phyloP scores from a whole-genome alignment of 2,113 vertebrate genomes.

The Ondatra zibethicus region DNA sequence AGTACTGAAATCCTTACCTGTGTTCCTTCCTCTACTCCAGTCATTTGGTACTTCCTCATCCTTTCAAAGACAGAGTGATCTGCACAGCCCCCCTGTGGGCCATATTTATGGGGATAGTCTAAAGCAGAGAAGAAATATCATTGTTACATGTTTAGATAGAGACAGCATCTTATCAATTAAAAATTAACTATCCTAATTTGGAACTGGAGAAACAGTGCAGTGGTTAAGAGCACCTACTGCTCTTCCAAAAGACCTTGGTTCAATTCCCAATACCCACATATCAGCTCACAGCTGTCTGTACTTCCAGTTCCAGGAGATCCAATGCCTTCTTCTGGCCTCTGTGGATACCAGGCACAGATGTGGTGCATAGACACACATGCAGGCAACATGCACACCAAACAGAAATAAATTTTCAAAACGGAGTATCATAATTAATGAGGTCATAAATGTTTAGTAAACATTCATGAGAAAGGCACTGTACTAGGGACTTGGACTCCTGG shows the following conservation, averaged over 20 bases:
- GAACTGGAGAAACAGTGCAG: not conserved
- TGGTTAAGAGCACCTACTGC: not conserved
- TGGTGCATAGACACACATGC: not conserved
- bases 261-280: not conserved
- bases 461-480: not conserved
- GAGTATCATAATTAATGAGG: conserved; percentile 16
- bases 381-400: not conserved
- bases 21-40: conserved; percentile 86
- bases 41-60: conserved; percentile 96
- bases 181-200: not conserved
- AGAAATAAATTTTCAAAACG: not conserved
- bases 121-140: conserved; percentile 77
- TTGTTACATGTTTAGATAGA: not conserved
- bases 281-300: not conserved
- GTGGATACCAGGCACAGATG: not conserved
- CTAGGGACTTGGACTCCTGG: not conserved
- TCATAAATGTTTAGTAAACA: not conserved
- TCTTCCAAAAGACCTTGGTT: not conserved
- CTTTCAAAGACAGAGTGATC: conserved; percentile 96
- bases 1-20: conserved; percentile 81
- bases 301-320: not conserved
- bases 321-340: not conserved
- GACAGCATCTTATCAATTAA: not conserved
- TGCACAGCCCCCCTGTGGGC: conserved; percentile 96
- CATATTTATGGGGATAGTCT: conserved; percentile 99